Evolutionary conservation across 2,797 vertebrate genomes (phyloP), one percentile per base, ranked within the genome.

Genomic region (Halcyon leucocephala): DNA sequence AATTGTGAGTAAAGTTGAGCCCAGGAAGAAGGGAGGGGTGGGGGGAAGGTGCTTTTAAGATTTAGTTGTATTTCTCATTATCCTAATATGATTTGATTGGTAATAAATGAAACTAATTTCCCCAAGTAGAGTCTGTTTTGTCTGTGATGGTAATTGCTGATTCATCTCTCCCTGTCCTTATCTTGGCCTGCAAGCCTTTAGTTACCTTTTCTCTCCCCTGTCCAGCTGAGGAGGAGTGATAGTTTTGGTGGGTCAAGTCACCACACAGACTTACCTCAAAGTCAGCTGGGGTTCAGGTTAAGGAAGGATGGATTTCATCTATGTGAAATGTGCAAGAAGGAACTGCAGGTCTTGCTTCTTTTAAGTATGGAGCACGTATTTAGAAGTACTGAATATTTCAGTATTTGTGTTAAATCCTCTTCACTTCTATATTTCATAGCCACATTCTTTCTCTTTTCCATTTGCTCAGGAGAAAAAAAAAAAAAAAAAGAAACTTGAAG

Each of bases 351-450:
- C 39, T 94, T 76, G 35, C 77, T 93, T 79, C 60, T 80, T 93
- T 62, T 41, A 89, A 83, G 54, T 58, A 66, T 0, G 0, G 48
- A 90, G 46, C 48, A 74, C 29, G 31, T 88, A 88, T 82, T 87
- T 94, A 82, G 61, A 86, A 69, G 70, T 44, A 84, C 58, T 1
- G 3, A 92, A 66, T 91, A 88, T 93, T 93, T 94, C 86, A 52
- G 64, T 95, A 88, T 85, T 95, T 94, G 51, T 93, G 46, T 83
- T 92, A 95, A 89, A 96, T 83, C 74, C 33, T 96, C 71, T 73
- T 86, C 60, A 49, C 64, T 93, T 90, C 66, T 95, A 9, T 92
- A 82, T 89, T 92, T 85, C 58, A 51, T 61, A 95, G 87, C 54
- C 44, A 86, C 87, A 70, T 90, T 88, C 69, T 74, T 80, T 79